These are phyloP conservation scores for Gymnocypris eckloni DNA, from an alignment of 2,797 vertebrate genomes.

Conservation along the genomic window DNA sequence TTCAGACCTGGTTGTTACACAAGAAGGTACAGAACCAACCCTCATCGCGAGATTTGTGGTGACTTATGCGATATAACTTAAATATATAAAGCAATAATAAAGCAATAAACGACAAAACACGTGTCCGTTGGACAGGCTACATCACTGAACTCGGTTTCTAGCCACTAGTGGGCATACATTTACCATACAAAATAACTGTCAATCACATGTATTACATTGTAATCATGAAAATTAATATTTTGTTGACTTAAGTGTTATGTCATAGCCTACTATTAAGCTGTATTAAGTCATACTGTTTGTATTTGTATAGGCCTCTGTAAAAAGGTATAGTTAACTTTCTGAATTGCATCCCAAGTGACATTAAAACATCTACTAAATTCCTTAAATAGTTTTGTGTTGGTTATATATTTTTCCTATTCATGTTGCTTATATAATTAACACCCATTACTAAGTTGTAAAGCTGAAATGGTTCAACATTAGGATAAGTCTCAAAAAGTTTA, in stretches of 20 bases:
- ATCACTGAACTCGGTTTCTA: neutral
- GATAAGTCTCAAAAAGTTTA: neutral
- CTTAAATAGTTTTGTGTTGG: neutral
- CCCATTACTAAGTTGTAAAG: neutral
- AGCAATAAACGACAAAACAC: neutral
- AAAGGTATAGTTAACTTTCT: neutral
- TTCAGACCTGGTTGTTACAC: neutral
- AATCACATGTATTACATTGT: neutral
- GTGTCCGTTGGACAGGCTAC: neutral
- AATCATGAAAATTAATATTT: too few relatives aligned
- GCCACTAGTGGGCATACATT: conserved; percentile 32
- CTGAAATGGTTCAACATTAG: neutral
- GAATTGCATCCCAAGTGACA: neutral
- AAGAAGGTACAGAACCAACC: neutral
- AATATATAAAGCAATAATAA: neutral
- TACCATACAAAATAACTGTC: neutral
- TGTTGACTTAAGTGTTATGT: neutral
- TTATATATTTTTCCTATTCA: neutral
- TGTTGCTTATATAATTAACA: neutral
- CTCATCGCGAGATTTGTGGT: neutral
- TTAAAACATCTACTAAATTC: neutral
- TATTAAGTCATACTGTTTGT: neutral
- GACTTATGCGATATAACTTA: neutral
- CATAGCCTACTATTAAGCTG: neutral
- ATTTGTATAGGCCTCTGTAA: neutral